phyloP scores from a whole-genome alignment of 30 jellyfish, hydroid and myxozoan genomes.

The Hydractinia symbiolongicarpus region DNA sequence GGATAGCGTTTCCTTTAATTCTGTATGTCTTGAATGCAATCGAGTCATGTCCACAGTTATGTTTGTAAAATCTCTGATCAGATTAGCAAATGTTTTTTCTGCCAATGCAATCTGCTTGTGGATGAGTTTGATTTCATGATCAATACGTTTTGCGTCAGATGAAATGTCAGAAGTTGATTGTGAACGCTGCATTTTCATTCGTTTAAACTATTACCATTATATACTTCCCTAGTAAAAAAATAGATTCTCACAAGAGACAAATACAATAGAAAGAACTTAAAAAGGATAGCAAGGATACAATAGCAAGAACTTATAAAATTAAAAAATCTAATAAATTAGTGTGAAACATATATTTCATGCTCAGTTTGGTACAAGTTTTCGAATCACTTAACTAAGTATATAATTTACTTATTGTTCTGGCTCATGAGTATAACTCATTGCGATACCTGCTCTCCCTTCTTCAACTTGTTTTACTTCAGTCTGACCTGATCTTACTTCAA shows the following conservation, averaged over 20 bases:
- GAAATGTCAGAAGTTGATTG: constrained; percentile 11
- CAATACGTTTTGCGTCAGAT: constrained; percentile 10
- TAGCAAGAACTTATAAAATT: too few relatives aligned
- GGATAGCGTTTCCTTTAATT: background rate
- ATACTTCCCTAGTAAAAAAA: too few relatives aligned
- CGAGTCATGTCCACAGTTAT: constrained; percentile 32
- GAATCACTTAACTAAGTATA: too few relatives aligned
- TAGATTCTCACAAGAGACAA: too few relatives aligned
- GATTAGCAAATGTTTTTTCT: constrained; percentile 29
- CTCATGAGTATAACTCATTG: constrained; percentile 78
- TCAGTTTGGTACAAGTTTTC: too few relatives aligned
- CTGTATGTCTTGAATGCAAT: constrained; percentile 9
- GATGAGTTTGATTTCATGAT: constrained; percentile 29
- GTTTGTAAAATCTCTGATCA: constrained; percentile 33
- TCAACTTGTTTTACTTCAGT: constrained; percentile 65
- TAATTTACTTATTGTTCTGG: constrained; percentile 2
- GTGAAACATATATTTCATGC: too few relatives aligned
- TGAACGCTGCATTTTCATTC: constrained; percentile 10
- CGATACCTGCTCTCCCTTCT: constrained; percentile 92
- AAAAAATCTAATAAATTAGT: too few relatives aligned
- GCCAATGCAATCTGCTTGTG: constrained; percentile 38
- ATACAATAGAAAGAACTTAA: too few relatives aligned
- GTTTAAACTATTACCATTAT: background rate
- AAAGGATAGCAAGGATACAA: too few relatives aligned
- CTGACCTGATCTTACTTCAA: constrained; percentile 48